Evolutionary conservation across 1,140 invertebrate genomes (phyloP), one percentile per base, ranked within the genome.

Genomic region (Drosophila kanapiae): DNA sequence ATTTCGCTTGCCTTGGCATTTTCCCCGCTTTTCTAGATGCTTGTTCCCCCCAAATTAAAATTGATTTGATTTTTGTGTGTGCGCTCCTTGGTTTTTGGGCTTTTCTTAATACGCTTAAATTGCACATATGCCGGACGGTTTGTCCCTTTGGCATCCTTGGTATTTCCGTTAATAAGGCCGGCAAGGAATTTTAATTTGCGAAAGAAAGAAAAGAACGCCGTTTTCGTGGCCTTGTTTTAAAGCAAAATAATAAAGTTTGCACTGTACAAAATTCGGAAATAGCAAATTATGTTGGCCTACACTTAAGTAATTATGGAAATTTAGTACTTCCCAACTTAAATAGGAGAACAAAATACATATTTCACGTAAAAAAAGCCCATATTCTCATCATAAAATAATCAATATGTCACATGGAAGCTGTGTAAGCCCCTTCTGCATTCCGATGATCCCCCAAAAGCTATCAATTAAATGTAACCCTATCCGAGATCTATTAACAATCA

Each of bases 1-100:
- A 61, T 85, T 90, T 75, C 61, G 85, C 85, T 78, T 76, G 80
- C 67, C 82, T 76, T 82, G 67, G 86, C 86, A 79, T 85, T 88
- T 84, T 81, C 67, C 51, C 54, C 65, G 57, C 57, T 62, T 33
- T 62, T 58, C 43, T 31, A 53, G 72, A 35, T 45, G 61, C 84
- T 85, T 90, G 81, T 81, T 90, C 88, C 43, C 69, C 64, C 75
- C 69, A 91, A 90, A 90, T 90, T 90, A 90, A 90, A 90, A 91
- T 90, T 90, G 85, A 90, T 90, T 90, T 90, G 82, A 90, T 90
- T 91, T 90, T 80, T 85, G 86, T 80, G 67, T 60, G 70, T 48
- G 35, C 27, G 35, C 67, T 72, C 13, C 43, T 58, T 59, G 68
- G 45, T 40, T 23, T 71, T 45, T 57, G 49, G 48, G 33, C 43